A percentile compares a stretch with the other conserved stretches of the same genome.
Evolutionary conservation across 2,888 invertebrate species (phyloP).

Genomic region (Oeneis ivallda): DNA sequence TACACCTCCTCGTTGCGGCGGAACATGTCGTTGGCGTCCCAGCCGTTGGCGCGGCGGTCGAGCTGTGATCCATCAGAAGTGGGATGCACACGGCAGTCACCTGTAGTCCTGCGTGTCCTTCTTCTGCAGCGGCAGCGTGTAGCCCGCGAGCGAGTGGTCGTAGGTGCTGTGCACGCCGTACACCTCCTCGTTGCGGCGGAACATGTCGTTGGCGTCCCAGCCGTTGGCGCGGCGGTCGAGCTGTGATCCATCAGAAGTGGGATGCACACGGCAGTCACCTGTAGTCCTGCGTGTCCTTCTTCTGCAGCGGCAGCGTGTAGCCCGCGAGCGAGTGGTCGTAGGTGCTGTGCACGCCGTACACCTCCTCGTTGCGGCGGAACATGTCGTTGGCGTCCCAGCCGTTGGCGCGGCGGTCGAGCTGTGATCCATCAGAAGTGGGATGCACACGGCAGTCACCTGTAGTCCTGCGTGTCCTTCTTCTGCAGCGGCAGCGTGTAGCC

Average conservation of each 20-base stretch:
- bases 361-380: constrained; percentile 89
- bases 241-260: constrained; percentile 4
- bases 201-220: no score
- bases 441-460: constrained; percentile 77
- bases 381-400: no score
- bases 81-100: no score
- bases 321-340: constrained; percentile 94
- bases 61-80: no score
- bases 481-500: constrained; percentile 81
- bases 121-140: constrained; percentile 93
- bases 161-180: constrained; percentile 97
- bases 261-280: no score
- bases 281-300: constrained; percentile 93
- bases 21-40: no score
- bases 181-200: constrained; percentile 90
- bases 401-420: constrained; percentile 85
- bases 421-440: no score
- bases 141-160: constrained; percentile 93
- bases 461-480: constrained; percentile 88
- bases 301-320: constrained; percentile 93
- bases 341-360: constrained; percentile 95
- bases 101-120: constrained; percentile 92
- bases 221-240: constrained; percentile 84
- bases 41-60: constrained; percentile 33
- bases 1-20: constrained; percentile 93